Percentiles rank a stretch among this genome's conserved stretches.
phyloP scores from a whole-genome alignment of 2,888 invertebrate genomes.

The Apamea crenata region DNA sequence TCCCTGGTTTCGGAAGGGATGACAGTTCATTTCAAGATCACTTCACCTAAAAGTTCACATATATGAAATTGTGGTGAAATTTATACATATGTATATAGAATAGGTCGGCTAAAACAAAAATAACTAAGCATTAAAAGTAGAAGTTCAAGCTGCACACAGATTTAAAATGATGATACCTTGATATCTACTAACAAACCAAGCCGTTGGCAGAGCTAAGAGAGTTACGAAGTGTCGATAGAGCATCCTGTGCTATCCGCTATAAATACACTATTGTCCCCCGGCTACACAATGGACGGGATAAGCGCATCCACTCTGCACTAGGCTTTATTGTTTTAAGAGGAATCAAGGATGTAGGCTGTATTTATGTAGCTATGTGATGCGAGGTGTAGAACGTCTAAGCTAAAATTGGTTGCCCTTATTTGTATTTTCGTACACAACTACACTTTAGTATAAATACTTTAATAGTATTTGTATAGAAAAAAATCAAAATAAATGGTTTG shows the following conservation, averaged over 20 bases:
- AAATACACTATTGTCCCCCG: conserved; percentile 53
- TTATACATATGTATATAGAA: no score
- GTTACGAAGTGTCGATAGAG: conserved; percentile 39
- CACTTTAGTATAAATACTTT: no score
- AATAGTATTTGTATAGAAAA: not conserved
- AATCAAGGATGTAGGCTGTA: not conserved
- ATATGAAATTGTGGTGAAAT: no score
- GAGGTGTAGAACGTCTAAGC: not conserved
- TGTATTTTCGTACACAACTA: not conserved
- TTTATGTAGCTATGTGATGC: not conserved
- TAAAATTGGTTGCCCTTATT: no score
- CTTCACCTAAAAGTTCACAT: no score
- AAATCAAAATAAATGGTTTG: not conserved
- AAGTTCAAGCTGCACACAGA: not conserved
- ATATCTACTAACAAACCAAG: conserved; percentile 24
- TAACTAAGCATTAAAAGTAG: not conserved
- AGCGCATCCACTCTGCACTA: conserved; percentile 26
- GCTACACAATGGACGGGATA: conserved; percentile 50
- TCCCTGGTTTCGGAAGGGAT: no score
- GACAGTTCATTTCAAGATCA: not conserved
- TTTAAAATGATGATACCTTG: not conserved
- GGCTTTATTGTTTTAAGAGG: conserved; percentile 42
- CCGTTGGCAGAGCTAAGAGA: conserved; percentile 22
- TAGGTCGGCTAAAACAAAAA: not conserved
- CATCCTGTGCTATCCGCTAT: conserved; percentile 39